A percentile compares a stretch with the other conserved stretches of the same genome.
phyloP scores from a whole-genome alignment of 2,113 vertebrate species.

The Arvicanthis niloticus region DNA sequence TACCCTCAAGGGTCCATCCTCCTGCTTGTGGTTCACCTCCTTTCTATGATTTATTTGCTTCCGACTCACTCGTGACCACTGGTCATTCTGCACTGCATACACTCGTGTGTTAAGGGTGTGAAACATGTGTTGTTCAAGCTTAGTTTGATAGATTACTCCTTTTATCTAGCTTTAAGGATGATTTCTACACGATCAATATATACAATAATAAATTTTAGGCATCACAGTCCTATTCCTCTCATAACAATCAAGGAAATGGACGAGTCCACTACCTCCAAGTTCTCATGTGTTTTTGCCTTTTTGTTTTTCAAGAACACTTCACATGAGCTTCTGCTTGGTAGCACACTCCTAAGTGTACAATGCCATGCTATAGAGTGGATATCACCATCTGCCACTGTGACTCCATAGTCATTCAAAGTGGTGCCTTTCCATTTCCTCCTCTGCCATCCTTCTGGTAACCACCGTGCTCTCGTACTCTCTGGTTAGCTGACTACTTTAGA shows the following conservation, averaged over 20 bases:
- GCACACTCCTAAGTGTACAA: too few relatives aligned
- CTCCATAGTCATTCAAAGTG: neutral
- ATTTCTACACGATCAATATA: neutral
- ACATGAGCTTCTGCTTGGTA: neutral
- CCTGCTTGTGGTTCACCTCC: neutral
- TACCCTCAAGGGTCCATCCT: rapidly evolving
- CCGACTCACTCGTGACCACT: neutral
- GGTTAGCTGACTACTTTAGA: neutral
- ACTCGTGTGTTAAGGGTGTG: neutral
- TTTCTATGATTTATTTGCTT: neutral
- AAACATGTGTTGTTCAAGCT: neutral
- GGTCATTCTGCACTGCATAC: neutral
- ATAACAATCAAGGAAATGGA: neutral
- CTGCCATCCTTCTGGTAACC: neutral
- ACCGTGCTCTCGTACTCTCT: neutral
- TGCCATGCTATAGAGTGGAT: too few relatives aligned
- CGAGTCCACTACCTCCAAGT: neutral
- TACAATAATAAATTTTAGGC: neutral
- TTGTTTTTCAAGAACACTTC: neutral
- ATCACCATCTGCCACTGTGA: too few relatives aligned
- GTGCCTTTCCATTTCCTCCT: neutral
- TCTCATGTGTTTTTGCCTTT: neutral
- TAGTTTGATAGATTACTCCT: neutral
- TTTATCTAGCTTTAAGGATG: neutral
- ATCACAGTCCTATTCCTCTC: too few relatives aligned